Conservation (phyloP, 2,888 invertebrate genomes). For the Arctia plantaginis region DNA sequence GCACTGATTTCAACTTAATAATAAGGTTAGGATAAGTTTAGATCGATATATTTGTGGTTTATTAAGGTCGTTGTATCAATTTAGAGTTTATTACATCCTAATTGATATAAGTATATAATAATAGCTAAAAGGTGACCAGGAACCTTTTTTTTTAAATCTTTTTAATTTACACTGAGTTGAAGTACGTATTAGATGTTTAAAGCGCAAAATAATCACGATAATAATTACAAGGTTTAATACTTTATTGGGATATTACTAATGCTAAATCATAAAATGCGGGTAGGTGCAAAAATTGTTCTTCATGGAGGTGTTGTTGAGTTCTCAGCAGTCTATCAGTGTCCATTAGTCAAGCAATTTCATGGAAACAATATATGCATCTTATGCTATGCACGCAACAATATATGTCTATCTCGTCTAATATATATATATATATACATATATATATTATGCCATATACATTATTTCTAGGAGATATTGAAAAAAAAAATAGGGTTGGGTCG, state of each 20-base stretch:
- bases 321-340: too few relatives aligned
- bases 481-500: too few relatives aligned
- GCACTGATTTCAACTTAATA: constrained; percentile 20
- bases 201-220: neutral
- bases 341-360: too few relatives aligned
- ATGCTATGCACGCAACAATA: too few relatives aligned
- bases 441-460: too few relatives aligned
- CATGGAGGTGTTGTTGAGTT: too few relatives aligned
- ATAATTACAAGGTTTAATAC: neutral
- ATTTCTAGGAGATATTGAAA: too few relatives aligned
- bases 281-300: too few relatives aligned
- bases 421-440: too few relatives aligned
- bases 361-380: too few relatives aligned
- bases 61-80: constrained; percentile 24
- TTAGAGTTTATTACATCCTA: neutral
- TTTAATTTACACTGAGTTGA: neutral
- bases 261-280: too few relatives aligned
- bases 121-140: neutral
- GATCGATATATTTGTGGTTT: constrained; percentile 25
- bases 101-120: neutral
- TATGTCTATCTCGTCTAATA: too few relatives aligned
- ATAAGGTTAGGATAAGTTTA: constrained; percentile 27
- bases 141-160: neutral
- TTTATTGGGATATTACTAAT: neutral
- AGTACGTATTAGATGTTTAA: neutral